These are phyloP conservation scores for Heterodera schachtii DNA, from an alignment of 1,140 invertebrate genomes.

Conservation along the genomic window DNA sequence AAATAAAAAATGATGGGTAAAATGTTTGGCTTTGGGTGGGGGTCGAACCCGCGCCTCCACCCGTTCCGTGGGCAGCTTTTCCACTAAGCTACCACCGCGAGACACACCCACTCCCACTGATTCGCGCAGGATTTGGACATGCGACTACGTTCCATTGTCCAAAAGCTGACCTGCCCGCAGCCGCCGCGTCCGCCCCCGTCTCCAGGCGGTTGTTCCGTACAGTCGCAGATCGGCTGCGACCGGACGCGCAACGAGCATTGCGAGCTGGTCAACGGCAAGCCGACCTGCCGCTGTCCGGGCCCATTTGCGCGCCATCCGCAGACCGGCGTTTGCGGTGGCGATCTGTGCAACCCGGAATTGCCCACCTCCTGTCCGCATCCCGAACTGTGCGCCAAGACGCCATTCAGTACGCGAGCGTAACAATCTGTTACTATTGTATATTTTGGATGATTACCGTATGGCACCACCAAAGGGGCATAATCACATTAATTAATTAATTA, in stretches of 20 bases:
- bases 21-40: no score
- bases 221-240: slow-evolving; percentile 64
- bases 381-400: slow-evolving; percentile 56
- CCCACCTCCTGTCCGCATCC: slow-evolving; percentile 62
- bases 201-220: slow-evolving; percentile 52
- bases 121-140: slow-evolving; percentile 55
- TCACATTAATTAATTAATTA: no score
- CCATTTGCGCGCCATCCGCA: slow-evolving; percentile 60
- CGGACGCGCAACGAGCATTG: slow-evolving; percentile 61
- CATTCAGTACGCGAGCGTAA: slow-evolving; percentile 19
- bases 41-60: no score
- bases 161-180: slow-evolving; percentile 63
- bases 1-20: no score
- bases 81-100: no score
- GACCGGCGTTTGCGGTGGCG: slow-evolving; percentile 62
- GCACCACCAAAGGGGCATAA: no score
- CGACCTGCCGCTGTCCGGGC: slow-evolving; percentile 56
- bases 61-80: no score
- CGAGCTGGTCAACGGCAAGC: slow-evolving; percentile 44
- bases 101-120: no score
- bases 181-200: slow-evolving; percentile 32
- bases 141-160: slow-evolving; percentile 61
- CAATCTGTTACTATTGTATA: no score
- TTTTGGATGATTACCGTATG: no score
- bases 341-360: slow-evolving; percentile 61